Base-by-base conservation (phyloP, 2,888 invertebrate genomes). In the Tenthredo amoena region DNA sequence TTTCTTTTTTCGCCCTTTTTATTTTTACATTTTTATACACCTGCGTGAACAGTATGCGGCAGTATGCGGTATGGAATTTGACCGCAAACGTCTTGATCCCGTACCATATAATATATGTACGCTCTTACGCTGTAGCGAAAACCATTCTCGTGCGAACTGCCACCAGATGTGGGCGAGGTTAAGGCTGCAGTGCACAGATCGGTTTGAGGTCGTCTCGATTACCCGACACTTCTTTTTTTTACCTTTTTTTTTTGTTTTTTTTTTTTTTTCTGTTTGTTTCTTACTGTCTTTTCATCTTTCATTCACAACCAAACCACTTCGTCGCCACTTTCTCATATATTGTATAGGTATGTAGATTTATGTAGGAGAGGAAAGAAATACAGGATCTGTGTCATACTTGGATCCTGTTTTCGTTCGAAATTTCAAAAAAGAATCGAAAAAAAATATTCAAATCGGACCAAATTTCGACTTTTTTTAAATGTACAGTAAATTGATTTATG, bases 131-230 rank as follows among this genome's bases (percentile, higher is more conserved):
- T 18, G 21, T 68, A 31, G 72, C 72, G 72, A 74, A 40, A 74
- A 43, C 72, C 21, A 77, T 77, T 77, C 50, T 50, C 77, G 77
- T 55, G 77, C 77, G 77, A 77, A 77, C 77, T 50, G 26, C 6
- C 34, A 34, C 7, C 34, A 34, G 31, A 21, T 71, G 71, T 26
- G 62, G 62, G 21, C 58, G 58, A 47, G 26, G 62, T 62, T 62
- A 26, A 21, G 62, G 71, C n/a, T 34, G 71, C 71, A 40, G n/a
- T 43, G 47, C 26, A 31, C 10, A 47, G 50, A 77, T 77, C 77
- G 77, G 47, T 31, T n/a, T 50, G 50, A 50, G 77, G 18, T 77
- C 34, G 77, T 77, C 50, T 50, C 77, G 34, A 55, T 77, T 55
- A 77, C 55, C 34, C 77, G 62, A 50, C 15, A 31, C n/a, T 31